Percentiles rank a stretch among this genome's conserved stretches.
Evolutionary conservation across 2,888 invertebrate species (phyloP).

Genomic region (Drosophila rellima): DNA sequence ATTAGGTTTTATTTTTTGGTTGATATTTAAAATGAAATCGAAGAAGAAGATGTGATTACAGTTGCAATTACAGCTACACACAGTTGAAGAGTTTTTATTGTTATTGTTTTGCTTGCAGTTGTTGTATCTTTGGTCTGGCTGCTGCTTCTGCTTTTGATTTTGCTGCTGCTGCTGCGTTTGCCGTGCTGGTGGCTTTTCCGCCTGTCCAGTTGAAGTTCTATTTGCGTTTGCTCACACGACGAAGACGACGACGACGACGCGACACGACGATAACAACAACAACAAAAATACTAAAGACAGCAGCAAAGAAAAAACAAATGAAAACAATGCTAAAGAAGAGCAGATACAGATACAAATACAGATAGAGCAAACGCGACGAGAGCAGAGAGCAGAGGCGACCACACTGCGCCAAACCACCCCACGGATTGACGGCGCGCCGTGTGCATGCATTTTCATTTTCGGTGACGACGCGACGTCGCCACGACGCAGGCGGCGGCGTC

Average conservation of each 20-base stretch:
- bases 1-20: neutral
- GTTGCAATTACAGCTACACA: conserved; percentile 18
- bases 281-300: conserved; percentile 9
- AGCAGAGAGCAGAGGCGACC: conserved; percentile 42
- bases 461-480: conserved; percentile 35
- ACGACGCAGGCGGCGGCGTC: conserved; percentile 67
- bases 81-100: conserved; percentile 29
- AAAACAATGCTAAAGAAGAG: conserved; percentile 19
- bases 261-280: conserved; percentile 31
- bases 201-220: conserved; percentile 66
- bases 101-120: conserved; percentile 42
- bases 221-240: conserved; percentile 74
- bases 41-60: conserved; percentile 25
- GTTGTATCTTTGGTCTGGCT: conserved; percentile 40
- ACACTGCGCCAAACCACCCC: conserved; percentile 82
- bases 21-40: conserved; percentile 12
- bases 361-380: conserved; percentile 30
- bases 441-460: conserved; percentile 59
- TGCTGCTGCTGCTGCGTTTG: conserved; percentile 15
- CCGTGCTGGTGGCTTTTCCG: conserved; percentile 41
- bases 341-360: conserved; percentile 18
- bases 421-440: conserved; percentile 77
- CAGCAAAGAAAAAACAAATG: conserved; percentile 22
- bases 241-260: conserved; percentile 32
- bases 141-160: conserved; percentile 5